These are phyloP conservation scores for Pristionchus arcanus DNA, from an alignment of 2,888 invertebrate genomes.

Conservation along the genomic window DNA sequence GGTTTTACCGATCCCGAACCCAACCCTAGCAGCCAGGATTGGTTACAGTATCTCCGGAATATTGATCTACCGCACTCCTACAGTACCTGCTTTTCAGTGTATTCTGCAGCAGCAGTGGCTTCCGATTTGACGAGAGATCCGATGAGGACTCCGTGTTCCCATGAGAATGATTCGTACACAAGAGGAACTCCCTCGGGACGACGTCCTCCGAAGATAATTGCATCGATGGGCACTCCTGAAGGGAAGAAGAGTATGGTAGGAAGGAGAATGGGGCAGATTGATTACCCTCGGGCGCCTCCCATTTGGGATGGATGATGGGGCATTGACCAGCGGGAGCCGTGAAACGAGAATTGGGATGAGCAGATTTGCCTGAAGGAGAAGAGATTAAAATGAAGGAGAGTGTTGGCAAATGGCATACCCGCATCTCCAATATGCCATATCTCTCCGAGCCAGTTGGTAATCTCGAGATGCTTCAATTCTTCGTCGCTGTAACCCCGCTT, in stretches of 20 bases:
- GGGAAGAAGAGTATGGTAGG: conserved; percentile 82
- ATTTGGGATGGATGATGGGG: conserved; percentile 91
- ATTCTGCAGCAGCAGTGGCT: conserved; percentile 96
- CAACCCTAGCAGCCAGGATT: too few relatives aligned
- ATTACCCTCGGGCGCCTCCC: conserved; percentile 85
- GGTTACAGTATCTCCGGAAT: too few relatives aligned
- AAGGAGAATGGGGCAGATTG: conserved; percentile 81
- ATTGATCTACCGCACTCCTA: neutral
- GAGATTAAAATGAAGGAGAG: neutral
- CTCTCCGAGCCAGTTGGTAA: conserved; percentile 57
- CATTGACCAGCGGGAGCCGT: conserved; percentile 96
- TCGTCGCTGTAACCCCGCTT: conserved; percentile 59
- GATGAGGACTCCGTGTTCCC: conserved; percentile 84
- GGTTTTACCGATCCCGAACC: too few relatives aligned
- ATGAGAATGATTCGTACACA: conserved; percentile 81
- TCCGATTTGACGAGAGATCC: conserved; percentile 95
- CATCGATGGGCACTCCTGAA: conserved; percentile 93
- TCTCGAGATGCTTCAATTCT: conserved; percentile 61
- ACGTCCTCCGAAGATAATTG: conserved; percentile 95
- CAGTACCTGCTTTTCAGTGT: conserved; percentile 83
- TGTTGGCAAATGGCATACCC: neutral
- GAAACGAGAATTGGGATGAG: conserved; percentile 97
- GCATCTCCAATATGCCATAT: conserved; percentile 78
- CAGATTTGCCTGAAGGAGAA: conserved; percentile 83
- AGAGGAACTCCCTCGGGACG: conserved; percentile 95